Base-by-base conservation (phyloP, 2,888 invertebrate genomes). In the Philhelius pedissequus region DNA sequence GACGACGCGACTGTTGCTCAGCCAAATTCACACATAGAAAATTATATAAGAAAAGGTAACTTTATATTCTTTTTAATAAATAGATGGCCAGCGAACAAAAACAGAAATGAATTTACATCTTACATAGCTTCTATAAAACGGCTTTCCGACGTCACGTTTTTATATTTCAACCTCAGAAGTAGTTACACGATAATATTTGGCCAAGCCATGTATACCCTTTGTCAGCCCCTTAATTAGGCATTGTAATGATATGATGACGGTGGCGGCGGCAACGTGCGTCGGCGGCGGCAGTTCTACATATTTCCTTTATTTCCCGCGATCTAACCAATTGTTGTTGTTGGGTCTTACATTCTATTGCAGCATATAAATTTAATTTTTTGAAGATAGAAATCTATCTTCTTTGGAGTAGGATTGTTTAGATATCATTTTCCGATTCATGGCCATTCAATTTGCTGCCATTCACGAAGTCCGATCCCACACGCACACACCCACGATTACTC, bases 371-470 rank as follows among this genome's bases (percentile, higher is more conserved):
- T 76, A 38, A 62, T 62, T 84, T 76, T 68, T 20, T 20, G 13
- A 18, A 56, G 56, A 56, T 56, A 84, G 76, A 80, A 80, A 80
- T 80, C 62, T 80, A 84, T 84, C 84, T 84, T 43, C 32, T 35
- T 27, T 40, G 43, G n/a, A n/a, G n/a, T n/a, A 62, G 50, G 56
- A 84, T 79, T 84, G 84, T 84, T 84, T 80, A 76, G 84, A 80
- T 84, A 84, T 84, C 80, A 84, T 84, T 84, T 79, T 80, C 84
- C 75, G 54, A 84, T 84, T 84, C 84, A 84, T 84, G 83, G 74
- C 74, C 76, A 83, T 83, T 75, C 79, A 83, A 83, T 83, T 83
- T 83, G 66, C 79, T 83, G 83, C 83, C 79, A 83, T 83, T 83
- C 74, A 83, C 40, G 52, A 48, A 40, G 76, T 35, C 56, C 35